Base-by-base conservation (phyloP, 2,113 vertebrate species). In the Podilymbus podiceps region DNA sequence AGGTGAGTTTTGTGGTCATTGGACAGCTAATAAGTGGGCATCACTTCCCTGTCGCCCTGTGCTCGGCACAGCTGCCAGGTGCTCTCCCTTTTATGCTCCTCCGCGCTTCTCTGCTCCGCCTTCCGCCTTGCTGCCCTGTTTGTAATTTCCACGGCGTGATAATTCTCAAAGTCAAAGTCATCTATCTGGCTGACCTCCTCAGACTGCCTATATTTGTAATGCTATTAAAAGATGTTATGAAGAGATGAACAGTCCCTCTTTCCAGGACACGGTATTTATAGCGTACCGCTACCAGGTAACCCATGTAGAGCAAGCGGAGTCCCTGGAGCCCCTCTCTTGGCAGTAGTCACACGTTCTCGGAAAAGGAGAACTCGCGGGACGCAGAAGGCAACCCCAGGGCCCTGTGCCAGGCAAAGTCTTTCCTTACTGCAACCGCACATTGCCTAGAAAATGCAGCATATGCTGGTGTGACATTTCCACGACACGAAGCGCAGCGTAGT, bases 21-120 rank as follows among this genome's bases (percentile, higher is more conserved):
- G 42, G 75, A 31, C 38, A 18, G 3, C 31, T 24, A 31, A 62
- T 42, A 33, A 10, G 4, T 0, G 15, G 30, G 25, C 38, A 55
- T n/a, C 25, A 0, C 28, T 13, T 49, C 42, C 46, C 19, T 0
- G 0, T 4, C 2, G 1, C 59, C 42, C n/a, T 15, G 58, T 1
- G 4, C 74, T 67, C 1, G 3, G 68, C 25, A 31, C 5, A 28
- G 71, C 42, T 25, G 75, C 0, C 2, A 44, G 75, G 28, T 35
- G 40, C 40, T 28, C 30, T 42, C 42, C 42, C 42, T 42, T 9
- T 42, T 42, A 42, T 42, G 42, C 42, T 42, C 42, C 42, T 42
- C 14, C 12, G 11, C 12, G 42, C 5, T 67, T 30, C 50, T 67
- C 53, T 40, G 52, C 40, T 33, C 63, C 67, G 27, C 38, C 62